A percentile compares a stretch with the other conserved stretches of the same genome.
These are phyloP conservation scores for Leucoraja ocellata DNA, from an alignment of 2,797 vertebrate species.

Conservation along the genomic window DNA sequence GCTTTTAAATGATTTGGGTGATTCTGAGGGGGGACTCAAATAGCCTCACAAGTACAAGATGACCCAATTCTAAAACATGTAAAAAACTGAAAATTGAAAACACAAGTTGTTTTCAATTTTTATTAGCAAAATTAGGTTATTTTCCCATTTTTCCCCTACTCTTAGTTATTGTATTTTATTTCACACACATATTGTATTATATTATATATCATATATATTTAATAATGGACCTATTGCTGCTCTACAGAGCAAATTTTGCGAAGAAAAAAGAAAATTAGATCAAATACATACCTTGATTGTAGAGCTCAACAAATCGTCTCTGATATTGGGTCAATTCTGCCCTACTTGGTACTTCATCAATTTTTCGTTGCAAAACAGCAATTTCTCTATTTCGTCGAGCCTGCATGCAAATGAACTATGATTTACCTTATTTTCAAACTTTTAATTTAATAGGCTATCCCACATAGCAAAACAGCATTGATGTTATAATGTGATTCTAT, in stretches of 20 bases:
- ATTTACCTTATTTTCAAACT: background rate
- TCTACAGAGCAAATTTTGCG: slow-evolving; percentile 38
- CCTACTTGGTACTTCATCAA: slow-evolving; percentile 90
- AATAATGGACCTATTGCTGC: slow-evolving; percentile 42
- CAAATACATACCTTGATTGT: slow-evolving; percentile 80
- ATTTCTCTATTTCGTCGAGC: slow-evolving; percentile 94
- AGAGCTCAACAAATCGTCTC: slow-evolving; percentile 97
- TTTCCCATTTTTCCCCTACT: no score
- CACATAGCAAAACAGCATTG: background rate
- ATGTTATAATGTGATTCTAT: no score
- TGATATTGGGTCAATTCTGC: slow-evolving; percentile 96
- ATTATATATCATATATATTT: background rate
- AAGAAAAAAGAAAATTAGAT: slow-evolving; percentile 20
- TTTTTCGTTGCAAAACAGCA: slow-evolving; percentile 88
- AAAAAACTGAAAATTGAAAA: no score
- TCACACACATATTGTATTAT: no score
- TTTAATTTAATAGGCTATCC: background rate
- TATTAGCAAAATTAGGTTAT: no score
- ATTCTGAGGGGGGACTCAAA: no score
- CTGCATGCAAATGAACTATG: slow-evolving; percentile 53
- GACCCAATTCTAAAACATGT: no score
- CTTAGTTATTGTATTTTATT: no score
- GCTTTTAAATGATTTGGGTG: no score
- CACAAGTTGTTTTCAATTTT: no score
- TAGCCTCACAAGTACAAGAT: no score